Evolutionary conservation across 92 coral and sea anemone genomes (phyloP).

Genomic region (Diadumene lineata): DNA sequence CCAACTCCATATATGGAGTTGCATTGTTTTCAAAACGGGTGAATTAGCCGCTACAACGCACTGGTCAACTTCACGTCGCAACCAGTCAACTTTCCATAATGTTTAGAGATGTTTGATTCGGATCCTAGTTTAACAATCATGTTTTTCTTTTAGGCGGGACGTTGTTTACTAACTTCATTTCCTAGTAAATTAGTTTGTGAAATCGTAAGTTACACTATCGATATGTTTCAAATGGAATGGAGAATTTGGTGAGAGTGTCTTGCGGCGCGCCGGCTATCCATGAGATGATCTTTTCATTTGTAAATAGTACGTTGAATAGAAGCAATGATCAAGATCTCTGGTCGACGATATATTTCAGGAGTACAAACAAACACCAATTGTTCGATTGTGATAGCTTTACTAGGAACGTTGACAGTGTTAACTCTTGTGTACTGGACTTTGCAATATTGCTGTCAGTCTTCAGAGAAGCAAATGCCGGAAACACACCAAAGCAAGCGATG

Average conservation of each 20-base stretch:
- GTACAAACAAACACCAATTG: neutral
- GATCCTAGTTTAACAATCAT: conserved; percentile 21
- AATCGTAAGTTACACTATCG: neutral
- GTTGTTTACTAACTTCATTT: neutral
- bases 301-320: neutral
- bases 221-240: neutral
- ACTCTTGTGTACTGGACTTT: neutral
- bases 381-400: neutral
- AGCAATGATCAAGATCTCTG: neutral
- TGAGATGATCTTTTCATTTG: neutral
- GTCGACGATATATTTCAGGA: neutral
- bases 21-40: conserved; percentile 16
- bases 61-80: neutral
- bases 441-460: neutral
- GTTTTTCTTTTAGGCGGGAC: neutral
- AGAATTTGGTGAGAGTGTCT: neutral
- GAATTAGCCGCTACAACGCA: conserved; percentile 31
- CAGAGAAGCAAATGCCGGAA: neutral
- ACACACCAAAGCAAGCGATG: neutral
- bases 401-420: neutral
- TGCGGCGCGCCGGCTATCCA: neutral
- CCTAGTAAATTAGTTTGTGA: neutral
- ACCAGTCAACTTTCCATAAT: conserved; percentile 9
- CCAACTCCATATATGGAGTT: neutral
- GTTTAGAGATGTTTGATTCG: conserved; percentile 23